These are phyloP conservation scores for Steatornis caripensis DNA, from an alignment of 2,113 vertebrate genomes.

Conservation along the genomic window DNA sequence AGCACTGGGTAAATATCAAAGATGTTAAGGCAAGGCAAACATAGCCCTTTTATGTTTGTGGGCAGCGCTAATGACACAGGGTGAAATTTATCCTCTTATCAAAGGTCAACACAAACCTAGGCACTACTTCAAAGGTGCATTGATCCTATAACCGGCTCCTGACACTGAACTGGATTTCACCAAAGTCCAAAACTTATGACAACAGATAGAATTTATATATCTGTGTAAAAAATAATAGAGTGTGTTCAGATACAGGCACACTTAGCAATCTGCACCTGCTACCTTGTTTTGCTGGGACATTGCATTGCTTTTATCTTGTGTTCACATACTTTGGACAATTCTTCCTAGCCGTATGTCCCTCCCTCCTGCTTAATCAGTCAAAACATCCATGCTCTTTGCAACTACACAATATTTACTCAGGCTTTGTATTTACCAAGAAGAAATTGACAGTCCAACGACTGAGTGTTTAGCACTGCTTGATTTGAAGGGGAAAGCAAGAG, in stretches of 20 bases:
- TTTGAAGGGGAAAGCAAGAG: neutral
- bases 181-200: neutral
- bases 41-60: constrained; percentile 56
- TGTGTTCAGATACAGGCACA: neutral
- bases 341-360: neutral
- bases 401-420: neutral
- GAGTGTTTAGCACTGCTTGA: neutral
- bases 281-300: neutral
- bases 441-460: neutral
- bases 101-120: constrained; percentile 51
- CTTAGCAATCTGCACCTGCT: neutral
- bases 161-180: neutral
- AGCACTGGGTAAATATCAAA: constrained; percentile 52
- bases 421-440: neutral
- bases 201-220: neutral
- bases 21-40: constrained; percentile 48
- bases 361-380: neutral
- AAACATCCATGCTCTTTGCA: neutral
- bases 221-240: neutral
- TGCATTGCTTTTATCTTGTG: neutral
- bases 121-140: constrained; percentile 58
- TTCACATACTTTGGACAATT: neutral
- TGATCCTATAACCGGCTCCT: constrained; percentile 30
- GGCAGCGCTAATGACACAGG: constrained; percentile 29
- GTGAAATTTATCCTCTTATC: constrained; percentile 62